phyloP scores from a whole-genome alignment of 1,140 invertebrate species.

The Apis florea region DNA sequence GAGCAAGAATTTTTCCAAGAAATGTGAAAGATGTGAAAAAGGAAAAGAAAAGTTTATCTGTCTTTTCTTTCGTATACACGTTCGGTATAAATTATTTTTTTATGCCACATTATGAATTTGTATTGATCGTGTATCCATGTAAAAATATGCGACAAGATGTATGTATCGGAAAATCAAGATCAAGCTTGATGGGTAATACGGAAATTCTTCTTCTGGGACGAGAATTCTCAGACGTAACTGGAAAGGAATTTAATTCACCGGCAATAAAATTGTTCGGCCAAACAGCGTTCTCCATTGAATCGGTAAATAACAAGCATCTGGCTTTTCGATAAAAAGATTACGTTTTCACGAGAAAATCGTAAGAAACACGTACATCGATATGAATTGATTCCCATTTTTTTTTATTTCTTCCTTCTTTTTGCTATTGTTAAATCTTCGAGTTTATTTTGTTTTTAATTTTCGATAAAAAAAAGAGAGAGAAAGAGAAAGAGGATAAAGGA shows the following conservation, averaged over 20 bases:
- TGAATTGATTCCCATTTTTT: background rate
- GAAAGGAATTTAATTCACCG: constrained; percentile 41
- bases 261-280: constrained; percentile 33
- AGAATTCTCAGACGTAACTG: background rate
- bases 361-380: background rate
- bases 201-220: constrained; percentile 5
- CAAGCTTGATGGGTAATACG: background rate
- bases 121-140: background rate
- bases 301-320: constrained; percentile 24
- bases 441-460: background rate
- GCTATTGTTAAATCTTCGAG: background rate
- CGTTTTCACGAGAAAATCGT: background rate
- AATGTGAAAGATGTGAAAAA: no score
- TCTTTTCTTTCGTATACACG: no score
- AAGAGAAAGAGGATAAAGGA: background rate
- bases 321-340: background rate
- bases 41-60: no score
- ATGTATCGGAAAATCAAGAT: background rate
- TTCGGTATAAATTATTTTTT: no score
- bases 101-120: no score
- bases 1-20: no score
- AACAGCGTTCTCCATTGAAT: constrained; percentile 14
- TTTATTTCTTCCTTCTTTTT: no score
- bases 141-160: background rate
- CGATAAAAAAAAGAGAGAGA: background rate